phyloP scores from a whole-genome alignment of 2,888 invertebrate genomes.

The Rhyacophila evoluta region DNA sequence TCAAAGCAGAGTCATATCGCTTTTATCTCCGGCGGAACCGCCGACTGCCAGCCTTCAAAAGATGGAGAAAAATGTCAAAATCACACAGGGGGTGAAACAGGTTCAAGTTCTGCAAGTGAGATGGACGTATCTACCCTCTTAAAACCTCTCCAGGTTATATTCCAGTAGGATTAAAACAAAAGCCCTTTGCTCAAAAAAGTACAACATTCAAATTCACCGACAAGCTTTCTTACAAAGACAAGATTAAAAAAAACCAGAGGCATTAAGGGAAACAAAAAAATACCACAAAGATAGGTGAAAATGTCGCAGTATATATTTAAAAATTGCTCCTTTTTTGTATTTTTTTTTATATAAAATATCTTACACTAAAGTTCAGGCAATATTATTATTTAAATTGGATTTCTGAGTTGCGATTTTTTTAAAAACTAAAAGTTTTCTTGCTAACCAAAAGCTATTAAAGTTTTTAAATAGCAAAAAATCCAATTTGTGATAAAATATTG shows the following conservation, averaged over 20 bases:
- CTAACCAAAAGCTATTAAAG: no score
- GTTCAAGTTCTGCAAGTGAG: conserved; percentile 25
- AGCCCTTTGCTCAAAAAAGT: background rate
- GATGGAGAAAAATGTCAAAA: conserved; percentile 27
- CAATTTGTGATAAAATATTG: no score
- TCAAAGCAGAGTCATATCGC: conserved; percentile 40
- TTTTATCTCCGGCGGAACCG: conserved; percentile 38
- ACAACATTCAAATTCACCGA: conserved; percentile 24
- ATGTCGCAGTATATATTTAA: background rate
- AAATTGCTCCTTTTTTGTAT: background rate
- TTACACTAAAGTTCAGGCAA: background rate
- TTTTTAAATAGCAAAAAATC: no score
- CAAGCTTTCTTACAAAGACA: background rate
- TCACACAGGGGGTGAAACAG: conserved; percentile 18
- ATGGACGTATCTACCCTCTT: background rate
- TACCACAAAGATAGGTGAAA: background rate
- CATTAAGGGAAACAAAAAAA: conserved; percentile 10
- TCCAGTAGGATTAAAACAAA: conserved; percentile 32
- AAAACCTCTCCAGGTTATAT: conserved; percentile 3
- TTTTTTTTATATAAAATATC: background rate
- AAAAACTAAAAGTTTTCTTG: no score
- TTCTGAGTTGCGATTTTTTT: no score
- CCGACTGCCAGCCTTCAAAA: background rate
- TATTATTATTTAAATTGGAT: no score
- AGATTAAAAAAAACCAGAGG: conserved; percentile 13